Evolutionary conservation across 2,113 vertebrate species (phyloP).

Genomic region (Phalacrocorax aristotelis): DNA sequence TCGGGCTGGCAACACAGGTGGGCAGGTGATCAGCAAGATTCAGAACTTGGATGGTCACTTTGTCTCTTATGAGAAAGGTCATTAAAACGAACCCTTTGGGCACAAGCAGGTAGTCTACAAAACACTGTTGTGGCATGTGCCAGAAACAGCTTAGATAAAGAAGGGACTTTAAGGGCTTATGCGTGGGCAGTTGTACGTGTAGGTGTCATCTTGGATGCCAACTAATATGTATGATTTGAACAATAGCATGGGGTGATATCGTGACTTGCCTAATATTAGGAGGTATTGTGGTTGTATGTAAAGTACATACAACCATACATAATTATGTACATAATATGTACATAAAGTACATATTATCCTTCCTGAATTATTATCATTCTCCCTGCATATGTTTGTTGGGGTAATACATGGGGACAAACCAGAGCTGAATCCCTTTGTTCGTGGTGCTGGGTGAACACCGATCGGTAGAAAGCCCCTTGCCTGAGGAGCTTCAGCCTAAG

Average conservation of each 20-base stretch:
- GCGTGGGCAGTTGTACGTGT: not conserved
- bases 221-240: not conserved
- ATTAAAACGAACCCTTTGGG: not conserved
- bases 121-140: not conserved
- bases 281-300: fast-evolving
- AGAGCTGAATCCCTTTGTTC: not conserved
- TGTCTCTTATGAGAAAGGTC: not conserved
- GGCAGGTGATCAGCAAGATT: not conserved
- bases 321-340: no score
- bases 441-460: not conserved
- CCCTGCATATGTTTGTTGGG: not conserved
- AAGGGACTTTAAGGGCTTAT: not conserved
- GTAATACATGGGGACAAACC: not conserved
- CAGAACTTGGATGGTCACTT: not conserved
- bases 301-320: not conserved
- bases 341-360: no score
- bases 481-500: not conserved
- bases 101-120: not conserved
- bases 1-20: not conserved
- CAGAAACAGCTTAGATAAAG: not conserved
- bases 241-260: not conserved
- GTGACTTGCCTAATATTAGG: not conserved
- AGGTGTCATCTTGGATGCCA: not conserved
- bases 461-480: fast-evolving
- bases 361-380: fast-evolving